phyloP scores from a whole-genome alignment of 1,140 invertebrate species.

The Pogonognathellus flavescens region DNA sequence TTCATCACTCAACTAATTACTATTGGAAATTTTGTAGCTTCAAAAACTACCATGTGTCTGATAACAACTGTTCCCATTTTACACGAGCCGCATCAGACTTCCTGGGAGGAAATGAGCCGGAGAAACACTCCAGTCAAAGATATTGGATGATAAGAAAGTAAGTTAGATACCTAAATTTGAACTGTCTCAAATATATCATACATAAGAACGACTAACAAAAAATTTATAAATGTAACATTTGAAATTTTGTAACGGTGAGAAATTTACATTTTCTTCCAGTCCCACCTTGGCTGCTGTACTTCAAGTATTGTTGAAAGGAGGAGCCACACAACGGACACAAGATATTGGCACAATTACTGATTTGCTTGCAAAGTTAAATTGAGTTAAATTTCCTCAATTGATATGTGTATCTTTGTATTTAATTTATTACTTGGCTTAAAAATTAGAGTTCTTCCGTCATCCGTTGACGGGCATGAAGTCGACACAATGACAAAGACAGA shows the following conservation, averaged over 20 bases:
- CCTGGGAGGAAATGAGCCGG: neutral
- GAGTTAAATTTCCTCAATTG: too few relatives aligned
- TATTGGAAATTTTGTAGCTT: neutral
- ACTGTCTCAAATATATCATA: too few relatives aligned
- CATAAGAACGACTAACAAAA: too few relatives aligned
- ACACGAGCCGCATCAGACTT: neutral
- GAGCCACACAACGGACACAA: neutral
- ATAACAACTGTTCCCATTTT: constrained; percentile 7
- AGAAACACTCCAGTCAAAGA: neutral
- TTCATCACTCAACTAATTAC: too few relatives aligned
- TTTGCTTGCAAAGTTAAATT: too few relatives aligned
- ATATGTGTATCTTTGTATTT: too few relatives aligned
- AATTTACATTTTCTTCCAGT: neutral
- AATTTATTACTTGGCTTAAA: too few relatives aligned
- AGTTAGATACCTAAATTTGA: neutral
- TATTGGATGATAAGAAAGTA: constrained; percentile 13
- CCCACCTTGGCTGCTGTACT: neutral
- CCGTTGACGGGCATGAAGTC: too few relatives aligned
- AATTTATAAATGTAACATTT: neutral
- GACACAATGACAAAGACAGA: too few relatives aligned
- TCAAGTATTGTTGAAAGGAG: neutral
- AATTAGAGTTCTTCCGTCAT: too few relatives aligned
- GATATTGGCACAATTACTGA: neutral
- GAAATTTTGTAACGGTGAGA: neutral
- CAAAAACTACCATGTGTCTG: neutral